phyloP scores from a whole-genome alignment of 2,797 vertebrate genomes.

The Hipposideros larvatus region DNA sequence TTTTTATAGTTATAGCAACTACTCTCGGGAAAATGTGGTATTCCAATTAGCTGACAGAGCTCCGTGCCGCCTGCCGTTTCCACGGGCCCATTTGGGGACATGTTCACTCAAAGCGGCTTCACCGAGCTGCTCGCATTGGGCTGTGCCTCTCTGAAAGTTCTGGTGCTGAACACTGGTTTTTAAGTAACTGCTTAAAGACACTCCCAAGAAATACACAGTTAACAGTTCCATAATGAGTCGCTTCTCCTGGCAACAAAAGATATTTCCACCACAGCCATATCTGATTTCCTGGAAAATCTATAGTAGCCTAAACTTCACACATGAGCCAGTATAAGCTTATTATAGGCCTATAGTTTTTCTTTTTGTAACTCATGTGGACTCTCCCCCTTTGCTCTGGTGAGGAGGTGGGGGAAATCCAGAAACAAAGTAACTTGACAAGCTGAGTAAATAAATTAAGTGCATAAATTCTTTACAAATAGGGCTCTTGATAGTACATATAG shows the following conservation, averaged over 20 bases:
- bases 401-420: not conserved
- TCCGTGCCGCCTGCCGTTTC: not conserved
- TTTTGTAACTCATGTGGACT: slow-evolving; percentile 51
- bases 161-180: slow-evolving; percentile 13
- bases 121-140: not conserved
- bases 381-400: not conserved
- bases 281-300: slow-evolving; percentile 70
- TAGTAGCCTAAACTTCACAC: slow-evolving; percentile 38
- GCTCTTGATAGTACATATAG: slow-evolving; percentile 69
- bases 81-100: not conserved
- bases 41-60: slow-evolving; percentile 15
- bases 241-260: slow-evolving; percentile 62
- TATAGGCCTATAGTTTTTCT: slow-evolving; percentile 40
- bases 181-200: slow-evolving; percentile 53
- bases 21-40: not conserved
- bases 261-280: slow-evolving; percentile 47
- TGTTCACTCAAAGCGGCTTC: not conserved
- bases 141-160: slow-evolving; percentile 30
- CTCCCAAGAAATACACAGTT: slow-evolving; percentile 55
- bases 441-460: slow-evolving; percentile 79
- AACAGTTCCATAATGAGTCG: slow-evolving; percentile 16
- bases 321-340: slow-evolving; percentile 55
- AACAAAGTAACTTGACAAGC: slow-evolving; percentile 72
- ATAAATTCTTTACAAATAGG: slow-evolving; percentile 78
- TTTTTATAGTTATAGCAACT: not conserved